Evolutionary conservation across 2,888 invertebrate species (phyloP), one percentile per base, ranked within the genome.

Genomic region (Eurois occulta): DNA sequence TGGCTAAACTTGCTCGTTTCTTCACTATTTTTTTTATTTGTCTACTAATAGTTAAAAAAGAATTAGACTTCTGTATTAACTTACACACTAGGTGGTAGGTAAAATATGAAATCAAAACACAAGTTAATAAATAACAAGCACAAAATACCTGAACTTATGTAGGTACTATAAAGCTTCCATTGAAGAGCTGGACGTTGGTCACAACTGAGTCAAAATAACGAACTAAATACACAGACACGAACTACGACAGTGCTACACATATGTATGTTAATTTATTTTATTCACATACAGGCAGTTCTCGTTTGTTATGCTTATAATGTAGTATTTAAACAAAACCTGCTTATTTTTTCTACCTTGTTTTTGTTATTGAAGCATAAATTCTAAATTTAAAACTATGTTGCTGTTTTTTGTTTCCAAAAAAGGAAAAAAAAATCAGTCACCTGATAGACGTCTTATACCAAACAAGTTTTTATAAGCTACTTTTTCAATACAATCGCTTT

Each of bases 121-220:
- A 70, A 32, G 1, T n/a, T n/a, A n/a, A 68, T 64, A 72, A 68
- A 38, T 35, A 65, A 70, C 16, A 60, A 70, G 8, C 0, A 71
- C n/a, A 77, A 75, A 76, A 75, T 88, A 88, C 88, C 88, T 88
- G 87, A 88, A 87, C 77, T 7, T 72, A 24, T 41, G 0, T 72
- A 24, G 35, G 0, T 72, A 67, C 62, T 86, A 88, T 68, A 81
- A 81, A 3, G 66, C 16, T 48, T 68, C 77, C 88, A 87, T 86
- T 46, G 32, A 58, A 38, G 66, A 75, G 58, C 18, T 32, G 41
- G 13, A 81, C 78, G 87, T 80, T 43, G 77, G 80, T 64, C 81
- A 79, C 84, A 11, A 58, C 32, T 35, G 81, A 85, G 48, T 79
- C 65, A 64, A 80, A 81, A 77, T 75, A 80, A 73, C 68, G n/a